Base-by-base conservation (phyloP, 2,888 invertebrate genomes). In the Buathra laborator region DNA sequence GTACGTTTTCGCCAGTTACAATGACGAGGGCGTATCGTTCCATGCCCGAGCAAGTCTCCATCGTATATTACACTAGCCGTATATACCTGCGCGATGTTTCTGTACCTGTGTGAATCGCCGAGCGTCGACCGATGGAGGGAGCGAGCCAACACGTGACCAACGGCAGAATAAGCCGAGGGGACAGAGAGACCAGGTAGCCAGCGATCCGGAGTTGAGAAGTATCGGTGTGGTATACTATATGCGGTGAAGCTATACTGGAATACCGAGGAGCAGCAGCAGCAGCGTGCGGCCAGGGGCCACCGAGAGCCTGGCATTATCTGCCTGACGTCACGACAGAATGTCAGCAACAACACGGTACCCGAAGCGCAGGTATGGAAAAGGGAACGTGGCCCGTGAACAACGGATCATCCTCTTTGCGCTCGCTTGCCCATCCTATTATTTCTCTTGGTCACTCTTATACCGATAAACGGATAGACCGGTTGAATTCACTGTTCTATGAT, bases 251-350 rank as follows among this genome's bases (percentile, higher is more conserved):
- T 62, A n/a, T 32, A 32, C 48, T 48, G 64, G 64, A 64, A 75
- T 75, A 66, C 12, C 75, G 19, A 32, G 37, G 12, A 53, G 14
- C 46, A 44, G 44, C 59, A 9, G 44, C 59, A 84, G 68, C 67
- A 77, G 77, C 75, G 75, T 77, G 72, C 59, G 56, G 46, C 29
- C 59, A 7, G 72, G 68, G 71, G 68, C 62, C 68, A 32, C 7
- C 46, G 68, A 62, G 83, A 72, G 83, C 59, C 51, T 67, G 76
- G 81, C 81, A 86, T 84, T 86, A 86, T 84, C 84, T 78, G 32
- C 24, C 62, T 86, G 86, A 86, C 84, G 86, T 86, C 86, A 86
- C 67, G 64, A 64, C 81, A 77, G 84, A 86, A 84, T 86, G 86
- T 81, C 81, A 84, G 86, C 74, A 59, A 74, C 74, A 72, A 71